Conservation (phyloP, 2,113 vertebrate genomes). For the Embiotoca jacksoni region DNA sequence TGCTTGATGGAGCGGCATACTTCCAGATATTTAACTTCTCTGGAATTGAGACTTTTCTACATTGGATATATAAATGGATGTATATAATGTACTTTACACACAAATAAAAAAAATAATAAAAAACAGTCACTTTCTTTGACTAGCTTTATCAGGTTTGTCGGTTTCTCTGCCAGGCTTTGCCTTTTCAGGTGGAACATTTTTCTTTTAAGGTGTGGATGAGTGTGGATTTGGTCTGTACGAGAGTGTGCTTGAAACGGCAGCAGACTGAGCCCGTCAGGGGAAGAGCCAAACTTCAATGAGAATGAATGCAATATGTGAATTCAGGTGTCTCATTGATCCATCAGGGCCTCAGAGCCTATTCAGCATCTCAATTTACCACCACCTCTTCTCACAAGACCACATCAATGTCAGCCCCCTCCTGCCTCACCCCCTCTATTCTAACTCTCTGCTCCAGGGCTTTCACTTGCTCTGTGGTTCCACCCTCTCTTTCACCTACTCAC, state of each 20-base stretch:
- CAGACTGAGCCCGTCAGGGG: slow-evolving; percentile 44
- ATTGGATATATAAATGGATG: no score
- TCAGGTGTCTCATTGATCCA: slow-evolving; percentile 74
- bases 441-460: slow-evolving; percentile 11
- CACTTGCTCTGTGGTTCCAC: slow-evolving; percentile 3
- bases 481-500: slow-evolving; percentile 15
- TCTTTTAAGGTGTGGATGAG: slow-evolving; percentile 33
- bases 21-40: no score
- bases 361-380: slow-evolving; percentile 71
- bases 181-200: slow-evolving; percentile 4
- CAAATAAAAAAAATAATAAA: neutral
- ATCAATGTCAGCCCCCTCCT: slow-evolving; percentile 48
- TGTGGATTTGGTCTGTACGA: slow-evolving; percentile 40
- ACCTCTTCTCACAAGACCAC: slow-evolving; percentile 49
- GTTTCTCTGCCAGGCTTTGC: slow-evolving; percentile 11
- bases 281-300: slow-evolving; percentile 57
- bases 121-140: slow-evolving; percentile 3
- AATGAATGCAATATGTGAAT: slow-evolving; percentile 63
- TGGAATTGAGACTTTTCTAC: no score
- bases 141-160: slow-evolving; percentile 14
- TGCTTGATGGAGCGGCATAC: no score
- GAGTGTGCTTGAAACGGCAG: slow-evolving; percentile 32
- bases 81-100: neutral
- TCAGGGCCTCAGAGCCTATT: slow-evolving; percentile 56
- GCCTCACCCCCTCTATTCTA: slow-evolving; percentile 10